phyloP scores from a whole-genome alignment of 1,140 invertebrate genomes.

The Epicauta chinensis region DNA sequence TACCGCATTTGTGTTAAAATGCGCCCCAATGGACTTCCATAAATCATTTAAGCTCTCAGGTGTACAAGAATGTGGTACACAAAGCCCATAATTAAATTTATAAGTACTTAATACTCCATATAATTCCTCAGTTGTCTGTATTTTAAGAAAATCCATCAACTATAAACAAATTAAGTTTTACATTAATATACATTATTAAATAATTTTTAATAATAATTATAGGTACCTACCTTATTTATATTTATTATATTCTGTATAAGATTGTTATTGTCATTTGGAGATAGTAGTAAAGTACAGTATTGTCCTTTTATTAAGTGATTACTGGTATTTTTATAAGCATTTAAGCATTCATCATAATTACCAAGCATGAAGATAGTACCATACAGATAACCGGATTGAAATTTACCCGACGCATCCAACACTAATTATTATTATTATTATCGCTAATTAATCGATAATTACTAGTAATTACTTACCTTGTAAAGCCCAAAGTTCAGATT shows the following conservation, averaged over 20 bases:
- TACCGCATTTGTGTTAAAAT: not conserved
- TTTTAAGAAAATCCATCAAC: not conserved
- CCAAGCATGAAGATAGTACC: conserved; percentile 23
- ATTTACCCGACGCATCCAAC: conserved; percentile 31
- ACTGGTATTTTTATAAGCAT: conserved; percentile 5
- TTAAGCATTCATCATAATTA: conserved; percentile 29
- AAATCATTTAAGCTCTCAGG: not conserved
- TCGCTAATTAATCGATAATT: too few relatives aligned
- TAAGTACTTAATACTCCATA: not conserved
- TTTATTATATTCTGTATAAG: not conserved
- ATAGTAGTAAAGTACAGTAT: conserved; percentile 27
- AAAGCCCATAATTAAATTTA: not conserved
- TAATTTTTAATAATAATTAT: too few relatives aligned
- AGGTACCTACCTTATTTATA: not conserved
- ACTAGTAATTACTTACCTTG: too few relatives aligned
- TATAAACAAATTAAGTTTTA: not conserved
- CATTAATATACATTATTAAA: too few relatives aligned
- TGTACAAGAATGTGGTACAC: not conserved
- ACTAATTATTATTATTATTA: conserved; percentile 18
- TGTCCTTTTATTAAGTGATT: conserved; percentile 22
- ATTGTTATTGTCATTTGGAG: conserved; percentile 8
- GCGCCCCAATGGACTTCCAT: not conserved
- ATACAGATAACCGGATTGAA: conserved; percentile 20
- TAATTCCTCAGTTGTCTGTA: not conserved
- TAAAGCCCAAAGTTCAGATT: too few relatives aligned